Conservation (phyloP, 2,113 vertebrate genomes). For the Gymnogyps californianus region DNA sequence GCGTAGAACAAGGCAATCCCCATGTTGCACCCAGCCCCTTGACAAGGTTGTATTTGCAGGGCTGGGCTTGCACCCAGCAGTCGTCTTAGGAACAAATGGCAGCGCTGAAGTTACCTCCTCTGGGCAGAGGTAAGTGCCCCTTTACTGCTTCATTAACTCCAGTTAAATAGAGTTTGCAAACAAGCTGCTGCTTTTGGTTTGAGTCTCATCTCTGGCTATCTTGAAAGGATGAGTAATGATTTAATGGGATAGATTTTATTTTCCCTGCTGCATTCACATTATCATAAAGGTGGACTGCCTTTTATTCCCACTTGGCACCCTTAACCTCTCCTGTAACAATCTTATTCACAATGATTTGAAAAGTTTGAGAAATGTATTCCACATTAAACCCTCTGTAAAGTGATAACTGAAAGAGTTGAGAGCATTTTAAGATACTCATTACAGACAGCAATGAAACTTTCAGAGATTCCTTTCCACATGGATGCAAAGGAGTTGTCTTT, state of each 20-base stretch:
- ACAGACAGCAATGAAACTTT: constrained; percentile 5
- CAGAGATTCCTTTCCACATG: not conserved
- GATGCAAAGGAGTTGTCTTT: constrained; percentile 21
- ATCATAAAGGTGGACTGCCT: not conserved
- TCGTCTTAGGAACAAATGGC: not conserved
- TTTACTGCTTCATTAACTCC: constrained; percentile 5
- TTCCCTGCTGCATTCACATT: not conserved
- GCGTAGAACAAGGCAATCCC: not conserved
- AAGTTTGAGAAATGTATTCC: constrained; percentile 3
- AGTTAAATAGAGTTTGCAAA: constrained; percentile 29
- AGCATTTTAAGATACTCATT: constrained; percentile 14
- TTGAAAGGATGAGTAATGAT: constrained; percentile 38
- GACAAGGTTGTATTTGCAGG: not conserved
- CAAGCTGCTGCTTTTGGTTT: constrained; percentile 4
- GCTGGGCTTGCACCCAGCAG: not conserved
- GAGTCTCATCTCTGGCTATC: not conserved
- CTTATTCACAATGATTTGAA: not conserved
- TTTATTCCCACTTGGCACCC: not conserved
- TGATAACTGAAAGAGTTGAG: not conserved
- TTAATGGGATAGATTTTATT: constrained; percentile 36
- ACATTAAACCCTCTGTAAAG: constrained; percentile 21
- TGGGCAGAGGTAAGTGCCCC: not conserved
- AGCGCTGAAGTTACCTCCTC: not conserved
- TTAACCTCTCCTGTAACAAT: not conserved
- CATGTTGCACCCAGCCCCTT: not conserved